Percentiles rank a stretch among this genome's conserved stretches.
These are phyloP conservation scores for Hemicentrotus pulcherrimus DNA, from an alignment of 35 echinoderm and acorn worm genomes.

Conservation along the genomic window DNA sequence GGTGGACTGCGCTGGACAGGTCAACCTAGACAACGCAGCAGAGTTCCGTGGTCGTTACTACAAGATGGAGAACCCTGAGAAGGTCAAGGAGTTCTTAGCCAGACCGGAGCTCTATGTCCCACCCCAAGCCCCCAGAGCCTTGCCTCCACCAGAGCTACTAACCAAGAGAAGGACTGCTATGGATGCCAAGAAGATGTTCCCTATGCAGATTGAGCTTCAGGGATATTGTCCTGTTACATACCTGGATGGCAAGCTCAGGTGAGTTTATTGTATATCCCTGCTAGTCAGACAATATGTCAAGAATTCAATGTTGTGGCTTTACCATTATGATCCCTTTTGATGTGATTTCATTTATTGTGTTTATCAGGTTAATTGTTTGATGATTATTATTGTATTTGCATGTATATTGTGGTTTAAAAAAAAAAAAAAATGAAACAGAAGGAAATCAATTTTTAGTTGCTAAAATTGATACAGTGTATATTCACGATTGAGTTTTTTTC, in stretches of 20 bases:
- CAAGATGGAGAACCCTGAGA: constrained; percentile 91
- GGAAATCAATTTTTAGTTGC: no score
- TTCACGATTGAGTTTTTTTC: no score
- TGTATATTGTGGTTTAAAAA: neutral
- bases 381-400: neutral
- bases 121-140: constrained; percentile 78
- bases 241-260: constrained; percentile 94
- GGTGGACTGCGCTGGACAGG: constrained; percentile 82
- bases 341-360: neutral
- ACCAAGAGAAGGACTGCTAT: constrained; percentile 72
- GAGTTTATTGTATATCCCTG: neutral
- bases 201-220: constrained; percentile 90
- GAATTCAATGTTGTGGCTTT: neutral
- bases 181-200: constrained; percentile 96
- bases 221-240: constrained; percentile 96
- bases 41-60: constrained; percentile 96
- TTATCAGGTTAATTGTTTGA: neutral
- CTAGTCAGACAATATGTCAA: neutral
- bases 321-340: no score
- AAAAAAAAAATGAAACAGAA: no score
- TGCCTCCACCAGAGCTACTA: constrained; percentile 78
- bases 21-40: constrained; percentile 69
- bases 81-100: constrained; percentile 78
- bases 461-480: no score
- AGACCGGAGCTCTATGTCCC: constrained; percentile 87